These are phyloP conservation scores for Stratiomys singularior DNA, from an alignment of 2,888 invertebrate genomes.

Conservation along the genomic window DNA sequence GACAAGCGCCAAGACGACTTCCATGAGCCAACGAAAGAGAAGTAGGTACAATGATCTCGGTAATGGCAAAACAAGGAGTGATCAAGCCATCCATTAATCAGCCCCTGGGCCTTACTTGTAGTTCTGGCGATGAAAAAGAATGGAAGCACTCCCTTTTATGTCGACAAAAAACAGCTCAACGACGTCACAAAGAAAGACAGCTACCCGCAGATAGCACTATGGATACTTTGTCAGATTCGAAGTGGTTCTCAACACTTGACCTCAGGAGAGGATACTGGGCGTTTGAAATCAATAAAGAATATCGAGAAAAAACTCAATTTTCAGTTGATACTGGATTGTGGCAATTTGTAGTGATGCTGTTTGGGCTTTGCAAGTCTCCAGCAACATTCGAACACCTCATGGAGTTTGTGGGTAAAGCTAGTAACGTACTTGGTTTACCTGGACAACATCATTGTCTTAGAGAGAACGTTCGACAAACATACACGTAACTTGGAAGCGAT, in stretches of 20 bases:
- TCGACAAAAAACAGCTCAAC: neutral
- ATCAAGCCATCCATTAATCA: too few relatives aligned
- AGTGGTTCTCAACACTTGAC: constrained; percentile 53
- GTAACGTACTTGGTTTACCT: constrained; percentile 51
- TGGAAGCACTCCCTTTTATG: too few relatives aligned
- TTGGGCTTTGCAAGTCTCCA: constrained; percentile 52
- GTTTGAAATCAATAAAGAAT: constrained; percentile 43
- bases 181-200: constrained; percentile 49
- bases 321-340: constrained; percentile 52
- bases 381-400: constrained; percentile 54
- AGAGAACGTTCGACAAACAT: neutral
- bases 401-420: constrained; percentile 31
- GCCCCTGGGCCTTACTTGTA: too few relatives aligned
- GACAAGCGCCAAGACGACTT: constrained; percentile 17
- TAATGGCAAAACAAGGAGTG: neutral
- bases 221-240: constrained; percentile 52
- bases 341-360: constrained; percentile 55
- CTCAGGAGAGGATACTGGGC: constrained; percentile 52
- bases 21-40: constrained; percentile 11
- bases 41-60: neutral
- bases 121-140: too few relatives aligned
- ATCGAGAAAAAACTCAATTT: constrained; percentile 55
- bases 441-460: constrained; percentile 53
- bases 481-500: too few relatives aligned
- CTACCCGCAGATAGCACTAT: constrained; percentile 48